Evolutionary conservation across 92 coral and sea anemone genomes (phyloP), one percentile per base, ranked within the genome.

Genomic region (Epizoanthus illoricatus): DNA sequence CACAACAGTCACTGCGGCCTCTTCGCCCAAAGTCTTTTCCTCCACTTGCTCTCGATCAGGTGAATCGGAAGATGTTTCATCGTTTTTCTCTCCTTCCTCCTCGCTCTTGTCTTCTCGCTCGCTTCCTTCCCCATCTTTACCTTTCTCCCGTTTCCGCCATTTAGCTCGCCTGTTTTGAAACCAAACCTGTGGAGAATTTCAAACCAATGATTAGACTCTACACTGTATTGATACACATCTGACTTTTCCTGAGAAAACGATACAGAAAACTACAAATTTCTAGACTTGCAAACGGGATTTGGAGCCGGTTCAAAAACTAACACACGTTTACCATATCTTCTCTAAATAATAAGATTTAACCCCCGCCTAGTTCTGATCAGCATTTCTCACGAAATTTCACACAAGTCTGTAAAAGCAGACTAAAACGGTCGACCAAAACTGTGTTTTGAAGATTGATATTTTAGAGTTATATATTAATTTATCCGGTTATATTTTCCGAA

Each of bases 111-210:
- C 81, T 40, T 64, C 89, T 75, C 86, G 87, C 56, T 90, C 89
- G 55, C 73, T 73, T 7, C 86, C 92, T 5, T 75, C 87, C 11
- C 86, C 86, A 40, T 62, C 88, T 76, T 84, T 89, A 4, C 95
- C 81, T 56, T 96, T 96, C 81, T 91, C 99, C 12, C 98, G 89
- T 74, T 96, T 96, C 15, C 99, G 87, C 99, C 99, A 96, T 78
- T 96, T 96, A 52, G 99, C 99, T 20, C 99, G 88, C 75, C 99
- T 84, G 88, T 96, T 96, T 71, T 96, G 99, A 71, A 96, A 96
- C 99, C 99, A 96, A 10, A 96, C 99, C 99, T 96, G 69, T n/a
- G 52, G 55, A 20, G 45, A 76, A 56, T 28, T 65, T 65, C 17
- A 28, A 40, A 61, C 23, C 73, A 68, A 68, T 40, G 73, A 68